These are phyloP conservation scores for Pandion haliaetus DNA, from an alignment of 2,113 vertebrate species.

Conservation along the genomic window DNA sequence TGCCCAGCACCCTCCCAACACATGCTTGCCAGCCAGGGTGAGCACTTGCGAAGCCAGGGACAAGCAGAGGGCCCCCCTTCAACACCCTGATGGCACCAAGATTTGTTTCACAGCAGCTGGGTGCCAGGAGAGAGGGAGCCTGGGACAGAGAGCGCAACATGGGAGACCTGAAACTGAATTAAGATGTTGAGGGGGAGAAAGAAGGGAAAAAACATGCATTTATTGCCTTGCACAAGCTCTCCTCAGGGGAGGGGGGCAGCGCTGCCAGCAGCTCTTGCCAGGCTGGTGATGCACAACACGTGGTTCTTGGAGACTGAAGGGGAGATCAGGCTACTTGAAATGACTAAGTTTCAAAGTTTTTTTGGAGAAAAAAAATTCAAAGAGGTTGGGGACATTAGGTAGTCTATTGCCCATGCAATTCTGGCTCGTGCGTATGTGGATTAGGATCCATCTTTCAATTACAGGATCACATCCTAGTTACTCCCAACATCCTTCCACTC, in stretches of 20 bases:
- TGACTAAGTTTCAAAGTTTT: not conserved
- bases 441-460: not conserved
- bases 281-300: not conserved
- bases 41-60: not conserved
- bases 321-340: not conserved
- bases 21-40: not conserved
- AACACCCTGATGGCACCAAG: not conserved
- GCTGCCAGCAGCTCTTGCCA: not conserved
- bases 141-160: not conserved
- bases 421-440: not conserved
- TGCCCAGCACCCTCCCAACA: not conserved
- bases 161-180: not conserved
- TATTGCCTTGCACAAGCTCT: not conserved
- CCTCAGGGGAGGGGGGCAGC: accelerated
- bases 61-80: not conserved
- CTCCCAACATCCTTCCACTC: not conserved
- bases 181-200: not conserved
- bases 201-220: not conserved
- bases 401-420: not conserved
- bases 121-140: not conserved
- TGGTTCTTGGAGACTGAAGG: not conserved
- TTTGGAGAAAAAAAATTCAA: not conserved
- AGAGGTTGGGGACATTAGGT: not conserved
- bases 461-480: not conserved
- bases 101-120: not conserved